Evolutionary conservation across 1,140 invertebrate species (phyloP).

Genomic region (Muscidifurax raptorellus): DNA sequence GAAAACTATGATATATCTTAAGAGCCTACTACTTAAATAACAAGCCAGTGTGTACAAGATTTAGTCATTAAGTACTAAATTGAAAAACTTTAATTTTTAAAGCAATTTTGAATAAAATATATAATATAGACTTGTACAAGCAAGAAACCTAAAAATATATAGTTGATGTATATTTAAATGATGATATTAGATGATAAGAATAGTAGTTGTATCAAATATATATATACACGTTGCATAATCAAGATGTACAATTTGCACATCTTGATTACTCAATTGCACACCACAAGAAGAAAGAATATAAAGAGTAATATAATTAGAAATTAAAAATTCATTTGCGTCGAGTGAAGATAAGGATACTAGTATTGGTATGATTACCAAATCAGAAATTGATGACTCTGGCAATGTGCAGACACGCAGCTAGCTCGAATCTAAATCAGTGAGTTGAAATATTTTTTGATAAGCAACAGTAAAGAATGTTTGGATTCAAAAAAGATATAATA

Average conservation of each 20-base stretch:
- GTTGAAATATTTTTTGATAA: conserved; percentile 4
- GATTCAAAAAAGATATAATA: neutral
- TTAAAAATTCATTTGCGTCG: neutral
- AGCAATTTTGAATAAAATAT: neutral
- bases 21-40: neutral
- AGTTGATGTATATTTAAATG: neutral
- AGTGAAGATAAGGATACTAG: neutral
- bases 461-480: neutral
- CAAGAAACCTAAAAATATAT: conserved; percentile 17
- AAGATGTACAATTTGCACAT: conserved; percentile 29
- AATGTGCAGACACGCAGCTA: neutral
- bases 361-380: neutral
- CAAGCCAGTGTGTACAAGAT: conserved; percentile 12
- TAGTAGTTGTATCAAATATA: neutral
- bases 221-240: neutral
- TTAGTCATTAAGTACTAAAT: neutral
- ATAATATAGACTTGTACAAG: conserved; percentile 27
- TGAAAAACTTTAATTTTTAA: conserved; percentile 20
- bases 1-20: neutral
- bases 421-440: neutral
- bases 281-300: neutral
- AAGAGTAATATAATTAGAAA: neutral
- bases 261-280: neutral
- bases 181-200: conserved; percentile 37
- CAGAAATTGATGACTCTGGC: neutral